Evolutionary conservation across 2,797 vertebrate genomes (phyloP).

Genomic region (Danio albolineatus): DNA sequence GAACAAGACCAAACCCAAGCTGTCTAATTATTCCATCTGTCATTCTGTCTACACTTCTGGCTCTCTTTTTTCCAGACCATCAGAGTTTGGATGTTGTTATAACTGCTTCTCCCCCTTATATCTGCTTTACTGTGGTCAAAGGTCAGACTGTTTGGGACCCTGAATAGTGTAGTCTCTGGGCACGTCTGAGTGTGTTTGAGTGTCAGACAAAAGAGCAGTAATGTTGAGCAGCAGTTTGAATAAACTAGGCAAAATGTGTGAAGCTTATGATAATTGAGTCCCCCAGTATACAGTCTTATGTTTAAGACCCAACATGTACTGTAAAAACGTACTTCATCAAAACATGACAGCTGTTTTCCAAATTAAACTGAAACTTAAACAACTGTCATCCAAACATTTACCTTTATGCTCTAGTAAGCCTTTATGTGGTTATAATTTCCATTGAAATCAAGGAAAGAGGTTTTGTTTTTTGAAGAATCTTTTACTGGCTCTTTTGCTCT

Average conservation of each 20-base stretch:
- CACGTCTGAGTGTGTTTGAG: conserved; percentile 18
- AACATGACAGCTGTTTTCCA: no score
- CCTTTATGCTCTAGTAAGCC: not conserved
- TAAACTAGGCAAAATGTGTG: conserved; percentile 49
- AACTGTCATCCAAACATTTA: no score
- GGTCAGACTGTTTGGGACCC: conserved; percentile 16
- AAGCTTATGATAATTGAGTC: conserved; percentile 22
- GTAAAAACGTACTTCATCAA: no score
- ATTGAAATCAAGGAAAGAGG: not conserved
- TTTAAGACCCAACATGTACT: no score
- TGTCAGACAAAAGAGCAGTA: conserved; percentile 33
- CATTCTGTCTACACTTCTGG: not conserved
- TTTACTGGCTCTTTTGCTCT: not conserved
- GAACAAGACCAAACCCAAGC: conserved; percentile 28
- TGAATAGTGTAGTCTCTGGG: conserved; percentile 36
- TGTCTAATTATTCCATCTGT: conserved; percentile 42
- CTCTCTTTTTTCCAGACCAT: conserved; percentile 6
- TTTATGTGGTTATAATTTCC: not conserved
- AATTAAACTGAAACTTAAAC: no score
- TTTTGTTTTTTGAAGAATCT: not conserved
- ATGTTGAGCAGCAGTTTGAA: conserved; percentile 7
- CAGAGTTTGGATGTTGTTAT: conserved; percentile 18
- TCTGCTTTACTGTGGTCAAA: conserved; percentile 23
- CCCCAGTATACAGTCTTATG: not conserved
- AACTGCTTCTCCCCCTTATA: conserved; percentile 15